Percentiles rank a stretch among this genome's conserved stretches.
Evolutionary conservation across 2,888 invertebrate genomes (phyloP).

Genomic region (Leptodirus hochenwartii): DNA sequence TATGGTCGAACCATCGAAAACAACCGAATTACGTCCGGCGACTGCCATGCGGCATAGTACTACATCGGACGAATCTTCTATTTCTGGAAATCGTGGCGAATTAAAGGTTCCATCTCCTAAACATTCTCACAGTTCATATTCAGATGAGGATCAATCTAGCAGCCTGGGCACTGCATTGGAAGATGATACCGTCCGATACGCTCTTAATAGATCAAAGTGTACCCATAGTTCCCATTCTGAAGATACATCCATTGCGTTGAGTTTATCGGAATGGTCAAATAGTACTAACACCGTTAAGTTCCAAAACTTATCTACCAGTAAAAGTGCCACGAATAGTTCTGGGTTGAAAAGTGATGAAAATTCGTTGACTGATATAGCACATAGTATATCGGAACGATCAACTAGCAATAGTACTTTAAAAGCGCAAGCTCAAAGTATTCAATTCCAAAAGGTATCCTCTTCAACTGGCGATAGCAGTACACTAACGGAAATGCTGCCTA

Average conservation of each 20-base stretch:
- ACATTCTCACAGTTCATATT: slow-evolving; percentile 45
- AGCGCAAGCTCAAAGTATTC: slow-evolving; percentile 38
- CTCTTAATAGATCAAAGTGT: slow-evolving; percentile 60
- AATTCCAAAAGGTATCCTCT: slow-evolving; percentile 26
- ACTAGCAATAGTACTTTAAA: slow-evolving; percentile 58
- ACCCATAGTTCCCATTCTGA: slow-evolving; percentile 73
- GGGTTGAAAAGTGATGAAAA: slow-evolving; percentile 65
- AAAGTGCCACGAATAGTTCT: slow-evolving; percentile 37
- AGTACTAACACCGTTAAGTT: slow-evolving; percentile 73
- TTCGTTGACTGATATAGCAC: slow-evolving; percentile 50
- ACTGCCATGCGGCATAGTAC: slow-evolving; percentile 24
- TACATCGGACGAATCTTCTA: slow-evolving; percentile 25
- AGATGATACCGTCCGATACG: slow-evolving; percentile 67
- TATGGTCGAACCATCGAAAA: slow-evolving; percentile 19
- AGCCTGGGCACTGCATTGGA: slow-evolving; percentile 55
- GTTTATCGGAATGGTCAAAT: slow-evolving; percentile 77
- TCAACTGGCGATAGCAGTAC: slow-evolving; percentile 24
- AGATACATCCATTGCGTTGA: slow-evolving; percentile 70
- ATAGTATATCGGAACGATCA: slow-evolving; percentile 71
- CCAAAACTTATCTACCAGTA: slow-evolving; percentile 48
- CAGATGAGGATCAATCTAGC: slow-evolving; percentile 47
- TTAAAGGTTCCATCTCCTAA: slow-evolving; percentile 20
- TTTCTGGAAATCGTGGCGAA: slow-evolving; percentile 17
- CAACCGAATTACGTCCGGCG: slow-evolving; percentile 24
- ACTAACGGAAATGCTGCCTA: slow-evolving; percentile 50